Conservation (phyloP, 2,888 invertebrate species). For the Ctena decussata region DNA sequence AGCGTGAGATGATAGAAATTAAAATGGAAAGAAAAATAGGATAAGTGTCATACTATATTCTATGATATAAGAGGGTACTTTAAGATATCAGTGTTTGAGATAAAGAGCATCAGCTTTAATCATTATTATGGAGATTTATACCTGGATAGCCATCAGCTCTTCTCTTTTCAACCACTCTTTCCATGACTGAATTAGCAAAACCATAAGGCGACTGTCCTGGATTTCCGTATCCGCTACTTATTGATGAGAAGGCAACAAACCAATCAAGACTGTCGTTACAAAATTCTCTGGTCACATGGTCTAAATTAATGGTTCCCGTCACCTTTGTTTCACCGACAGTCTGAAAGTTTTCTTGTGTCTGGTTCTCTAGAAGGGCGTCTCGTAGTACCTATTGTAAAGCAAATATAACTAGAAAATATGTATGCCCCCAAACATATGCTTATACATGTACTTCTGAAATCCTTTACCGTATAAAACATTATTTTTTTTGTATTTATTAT, state of each 20-base stretch:
- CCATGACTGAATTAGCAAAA: slow-evolving; percentile 98
- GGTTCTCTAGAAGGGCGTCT: slow-evolving; percentile 96
- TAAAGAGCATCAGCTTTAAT: no score
- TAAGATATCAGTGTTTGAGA: no score
- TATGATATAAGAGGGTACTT: no score
- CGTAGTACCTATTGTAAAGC: slow-evolving; percentile 93
- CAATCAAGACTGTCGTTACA: slow-evolving; percentile 93
- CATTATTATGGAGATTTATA: no score
- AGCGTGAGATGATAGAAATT: no score
- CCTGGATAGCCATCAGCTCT: slow-evolving; percentile 95
- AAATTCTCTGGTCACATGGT: slow-evolving; percentile 92
- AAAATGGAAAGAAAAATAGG: no score
- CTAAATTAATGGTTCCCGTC: slow-evolving; percentile 93
- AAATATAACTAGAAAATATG: no score
- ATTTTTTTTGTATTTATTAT: no score
- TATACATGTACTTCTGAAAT: no score
- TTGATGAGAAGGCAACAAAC: slow-evolving; percentile 98
- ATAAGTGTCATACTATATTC: no score
- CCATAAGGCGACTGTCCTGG: slow-evolving; percentile 99
- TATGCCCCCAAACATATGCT: no score
- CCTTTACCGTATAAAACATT: no score
- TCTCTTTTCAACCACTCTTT: slow-evolving; percentile 96
- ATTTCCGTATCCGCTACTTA: slow-evolving; percentile 98
- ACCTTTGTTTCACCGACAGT: slow-evolving; percentile 95
- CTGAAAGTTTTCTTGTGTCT: slow-evolving; percentile 92